phyloP scores from a whole-genome alignment of 2,113 vertebrate species.

The Ctenodactylus gundi region DNA sequence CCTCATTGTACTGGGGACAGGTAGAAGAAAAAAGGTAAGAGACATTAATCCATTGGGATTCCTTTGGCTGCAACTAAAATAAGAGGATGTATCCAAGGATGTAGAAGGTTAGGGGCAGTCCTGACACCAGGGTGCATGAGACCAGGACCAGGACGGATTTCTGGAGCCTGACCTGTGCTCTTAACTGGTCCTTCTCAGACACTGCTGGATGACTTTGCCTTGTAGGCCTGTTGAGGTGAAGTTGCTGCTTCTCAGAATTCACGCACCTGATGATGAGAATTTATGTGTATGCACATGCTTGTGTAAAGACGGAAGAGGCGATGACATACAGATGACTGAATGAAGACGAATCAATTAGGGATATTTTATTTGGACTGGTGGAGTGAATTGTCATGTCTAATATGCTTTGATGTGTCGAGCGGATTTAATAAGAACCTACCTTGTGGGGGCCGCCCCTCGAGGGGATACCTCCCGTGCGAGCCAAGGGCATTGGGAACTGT shows the following conservation, averaged over 20 bases:
- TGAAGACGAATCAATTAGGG: neutral
- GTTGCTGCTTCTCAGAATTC: neutral
- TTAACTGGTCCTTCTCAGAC: fast-evolving
- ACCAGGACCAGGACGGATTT: no score
- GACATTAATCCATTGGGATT: no score
- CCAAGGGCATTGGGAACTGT: neutral
- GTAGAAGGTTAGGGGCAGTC: neutral
- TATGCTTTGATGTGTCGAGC: no score
- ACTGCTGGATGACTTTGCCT: neutral
- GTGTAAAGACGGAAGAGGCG: neutral
- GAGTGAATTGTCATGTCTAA: no score
- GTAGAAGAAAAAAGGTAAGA: no score
- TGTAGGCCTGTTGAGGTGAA: neutral
- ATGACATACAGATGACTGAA: neutral
- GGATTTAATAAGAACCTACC: neutral
- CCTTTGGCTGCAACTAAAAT: neutral
- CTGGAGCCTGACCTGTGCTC: neutral
- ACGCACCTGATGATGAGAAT: neutral
- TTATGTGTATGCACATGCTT: neutral
- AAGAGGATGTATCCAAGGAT: neutral
- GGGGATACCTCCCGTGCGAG: neutral
- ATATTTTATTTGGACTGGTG: no score
- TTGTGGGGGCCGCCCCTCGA: neutral
- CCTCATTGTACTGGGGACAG: fast-evolving
- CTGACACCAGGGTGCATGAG: fast-evolving